Evolutionary conservation across 2,888 invertebrate genomes (phyloP).

Genomic region (Megalurothrips usitatus): DNA sequence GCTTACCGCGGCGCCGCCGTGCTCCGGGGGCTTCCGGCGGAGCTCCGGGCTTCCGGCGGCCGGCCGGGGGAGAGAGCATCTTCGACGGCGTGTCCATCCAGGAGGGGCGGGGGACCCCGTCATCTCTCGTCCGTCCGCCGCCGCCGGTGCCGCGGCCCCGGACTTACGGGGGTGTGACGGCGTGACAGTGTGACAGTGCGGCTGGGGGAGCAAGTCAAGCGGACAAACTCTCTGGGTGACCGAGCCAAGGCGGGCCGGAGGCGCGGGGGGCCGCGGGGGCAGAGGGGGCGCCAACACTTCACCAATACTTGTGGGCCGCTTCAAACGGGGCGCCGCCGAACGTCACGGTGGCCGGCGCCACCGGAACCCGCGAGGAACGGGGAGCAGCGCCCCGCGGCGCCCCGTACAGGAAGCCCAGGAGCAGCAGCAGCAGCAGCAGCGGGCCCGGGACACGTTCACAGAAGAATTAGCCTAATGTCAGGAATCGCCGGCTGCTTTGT

Average conservation of each 20-base stretch:
- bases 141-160: no score
- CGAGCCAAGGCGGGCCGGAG: neutral
- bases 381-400: neutral
- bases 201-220: constrained; percentile 7
- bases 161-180: neutral
- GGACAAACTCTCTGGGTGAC: neutral
- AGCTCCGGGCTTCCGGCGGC: no score
- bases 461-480: neutral
- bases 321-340: neutral
- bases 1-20: no score
- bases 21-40: no score
- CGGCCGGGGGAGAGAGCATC: no score
- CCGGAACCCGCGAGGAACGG: neutral
- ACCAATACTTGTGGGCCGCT: neutral
- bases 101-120: no score
- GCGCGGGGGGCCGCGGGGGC: neutral
- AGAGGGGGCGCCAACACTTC: neutral
- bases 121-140: no score
- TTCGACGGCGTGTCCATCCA: no score
- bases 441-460: neutral
- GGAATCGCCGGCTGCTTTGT: neutral
- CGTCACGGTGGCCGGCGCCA: neutral
- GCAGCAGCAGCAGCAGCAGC: neutral
- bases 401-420: no score
- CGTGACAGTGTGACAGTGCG: neutral